Percentiles rank a stretch among this genome's conserved stretches.
These are phyloP conservation scores for Hylaeus anthracinus DNA, from an alignment of 1,140 invertebrate genomes.

Conservation along the genomic window DNA sequence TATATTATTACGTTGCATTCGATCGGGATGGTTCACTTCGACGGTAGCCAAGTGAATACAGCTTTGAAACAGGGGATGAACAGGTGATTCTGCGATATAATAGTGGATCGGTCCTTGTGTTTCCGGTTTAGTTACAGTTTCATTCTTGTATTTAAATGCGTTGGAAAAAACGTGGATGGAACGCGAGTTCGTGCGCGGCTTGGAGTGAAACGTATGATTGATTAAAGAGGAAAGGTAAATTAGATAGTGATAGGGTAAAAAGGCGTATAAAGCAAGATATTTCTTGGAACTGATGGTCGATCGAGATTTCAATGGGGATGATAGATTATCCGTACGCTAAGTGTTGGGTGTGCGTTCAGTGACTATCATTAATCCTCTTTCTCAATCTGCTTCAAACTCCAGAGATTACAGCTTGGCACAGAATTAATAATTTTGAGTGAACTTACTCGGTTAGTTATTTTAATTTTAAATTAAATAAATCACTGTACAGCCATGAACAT, in stretches of 20 bases:
- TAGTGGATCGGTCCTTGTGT: too few species aligned
- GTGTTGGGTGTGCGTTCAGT: background rate
- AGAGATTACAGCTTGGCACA: background rate
- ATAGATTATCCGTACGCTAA: background rate
- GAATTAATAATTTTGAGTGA: background rate
- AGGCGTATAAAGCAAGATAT: background rate
- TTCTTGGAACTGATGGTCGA: constrained; percentile 1
- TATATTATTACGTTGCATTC: background rate
- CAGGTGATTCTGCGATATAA: too few species aligned
- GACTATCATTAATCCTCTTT: background rate
- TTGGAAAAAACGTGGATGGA: background rate
- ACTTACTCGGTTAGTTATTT: background rate
- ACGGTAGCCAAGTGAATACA: too few species aligned
- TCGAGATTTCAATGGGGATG: constrained; percentile 1
- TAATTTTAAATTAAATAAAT: background rate
- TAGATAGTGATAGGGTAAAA: background rate
- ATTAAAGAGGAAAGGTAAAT: background rate
- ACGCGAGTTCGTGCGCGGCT: too few species aligned
- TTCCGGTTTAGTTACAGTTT: too few species aligned
- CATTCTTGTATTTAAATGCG: too few species aligned
- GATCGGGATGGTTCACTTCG: too few species aligned
- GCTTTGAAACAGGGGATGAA: too few species aligned
- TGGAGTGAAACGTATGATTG: background rate
- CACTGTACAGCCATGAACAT: too few species aligned
- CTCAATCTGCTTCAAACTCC: background rate